phyloP scores from a whole-genome alignment of 2,113 vertebrate species.

The Condylura cristata region DNA sequence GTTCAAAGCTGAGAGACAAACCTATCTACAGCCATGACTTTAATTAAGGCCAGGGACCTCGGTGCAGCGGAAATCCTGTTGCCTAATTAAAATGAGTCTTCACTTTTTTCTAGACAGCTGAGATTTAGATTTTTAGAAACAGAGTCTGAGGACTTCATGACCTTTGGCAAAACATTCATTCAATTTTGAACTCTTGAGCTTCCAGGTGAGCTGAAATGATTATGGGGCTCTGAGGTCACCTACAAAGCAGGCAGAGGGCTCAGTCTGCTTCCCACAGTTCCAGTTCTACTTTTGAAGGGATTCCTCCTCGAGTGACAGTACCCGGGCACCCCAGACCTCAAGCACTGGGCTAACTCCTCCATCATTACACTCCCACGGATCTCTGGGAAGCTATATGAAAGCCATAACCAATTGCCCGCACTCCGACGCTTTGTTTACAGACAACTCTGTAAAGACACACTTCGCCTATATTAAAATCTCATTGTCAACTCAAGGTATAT shows the following conservation, averaged over 20 bases:
- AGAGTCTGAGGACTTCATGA: constrained; percentile 25
- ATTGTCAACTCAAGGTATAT: neutral
- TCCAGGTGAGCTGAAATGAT: neutral
- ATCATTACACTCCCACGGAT: neutral
- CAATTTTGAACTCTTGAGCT: neutral
- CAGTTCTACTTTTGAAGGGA: neutral
- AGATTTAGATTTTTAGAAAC: constrained; percentile 50
- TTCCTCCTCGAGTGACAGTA: neutral
- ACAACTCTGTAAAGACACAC: neutral
- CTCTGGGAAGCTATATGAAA: neutral
- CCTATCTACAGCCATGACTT: neutral
- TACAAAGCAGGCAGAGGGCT: neutral
- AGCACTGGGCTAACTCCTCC: neutral
- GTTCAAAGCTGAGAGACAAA: constrained; percentile 39
- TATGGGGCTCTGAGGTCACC: neutral
- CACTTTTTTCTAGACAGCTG: neutral
- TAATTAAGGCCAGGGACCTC: constrained; percentile 13
- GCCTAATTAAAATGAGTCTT: constrained; percentile 48
- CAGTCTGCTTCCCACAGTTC: neutral
- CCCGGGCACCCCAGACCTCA: neutral
- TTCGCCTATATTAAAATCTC: neutral
- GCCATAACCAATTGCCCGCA: neutral
- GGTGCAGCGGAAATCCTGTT: neutral
- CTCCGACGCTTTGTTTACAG: neutral
- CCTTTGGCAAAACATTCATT: neutral